These are phyloP conservation scores for Ophiodon elongatus DNA, from an alignment of 2,113 vertebrate genomes.

Conservation along the genomic window DNA sequence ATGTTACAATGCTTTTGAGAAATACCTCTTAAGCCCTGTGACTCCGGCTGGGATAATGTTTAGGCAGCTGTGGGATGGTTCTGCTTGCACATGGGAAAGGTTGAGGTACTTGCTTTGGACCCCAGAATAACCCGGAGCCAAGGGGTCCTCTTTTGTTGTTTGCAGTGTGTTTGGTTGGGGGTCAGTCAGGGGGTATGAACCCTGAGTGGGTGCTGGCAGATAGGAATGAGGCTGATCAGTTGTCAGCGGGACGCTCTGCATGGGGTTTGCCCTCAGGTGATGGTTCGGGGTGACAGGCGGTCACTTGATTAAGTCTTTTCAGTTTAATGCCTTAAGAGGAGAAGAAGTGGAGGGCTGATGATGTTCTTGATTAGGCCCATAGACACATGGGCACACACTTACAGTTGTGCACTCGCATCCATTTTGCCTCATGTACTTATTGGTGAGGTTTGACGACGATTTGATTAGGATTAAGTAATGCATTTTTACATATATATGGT, in stretches of 20 bases:
- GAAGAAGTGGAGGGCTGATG: background rate
- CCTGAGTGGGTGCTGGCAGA: conserved; percentile 16
- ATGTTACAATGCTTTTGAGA: no score
- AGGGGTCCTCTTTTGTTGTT: background rate
- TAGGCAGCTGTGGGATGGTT: conserved; percentile 9
- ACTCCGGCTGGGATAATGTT: background rate
- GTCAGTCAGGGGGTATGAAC: conserved; percentile 19
- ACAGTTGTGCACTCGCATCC: background rate
- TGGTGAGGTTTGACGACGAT: background rate
- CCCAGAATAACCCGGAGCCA: background rate
- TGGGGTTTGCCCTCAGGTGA: conserved; percentile 22
- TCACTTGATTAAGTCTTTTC: conserved; percentile 6
- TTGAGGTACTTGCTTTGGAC: background rate
- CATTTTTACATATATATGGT: background rate
- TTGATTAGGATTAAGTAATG: background rate
- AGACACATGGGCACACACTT: background rate
- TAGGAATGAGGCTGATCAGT: background rate
- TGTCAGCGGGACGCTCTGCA: conserved; percentile 29
- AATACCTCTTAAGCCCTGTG: background rate
- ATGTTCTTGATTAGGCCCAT: background rate
- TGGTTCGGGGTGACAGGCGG: background rate
- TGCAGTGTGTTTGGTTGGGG: conserved; percentile 8
- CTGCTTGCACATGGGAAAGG: background rate
- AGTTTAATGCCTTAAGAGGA: background rate
- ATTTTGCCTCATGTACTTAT: background rate